A percentile compares a stretch with the other conserved stretches of the same genome.
Conservation (phyloP, 2,113 vertebrate genomes). For the Chroicocephalus ridibundus region DNA sequence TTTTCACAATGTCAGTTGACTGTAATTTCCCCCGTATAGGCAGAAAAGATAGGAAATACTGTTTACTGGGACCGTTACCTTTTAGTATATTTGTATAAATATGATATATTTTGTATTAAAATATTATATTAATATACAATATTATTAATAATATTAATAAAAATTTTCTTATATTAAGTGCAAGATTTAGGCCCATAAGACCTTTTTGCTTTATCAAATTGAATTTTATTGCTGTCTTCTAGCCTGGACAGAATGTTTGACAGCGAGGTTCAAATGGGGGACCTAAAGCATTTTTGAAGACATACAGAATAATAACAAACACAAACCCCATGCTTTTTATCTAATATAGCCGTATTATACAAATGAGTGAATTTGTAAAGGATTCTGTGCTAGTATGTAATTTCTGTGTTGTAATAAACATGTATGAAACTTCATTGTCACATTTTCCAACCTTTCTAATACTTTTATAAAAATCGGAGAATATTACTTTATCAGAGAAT, state of each 20-base stretch:
- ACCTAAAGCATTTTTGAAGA: not conserved
- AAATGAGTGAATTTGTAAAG: not conserved
- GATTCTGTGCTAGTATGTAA: not conserved
- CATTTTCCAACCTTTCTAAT: not conserved
- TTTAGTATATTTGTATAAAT: not conserved
- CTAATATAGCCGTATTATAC: not conserved
- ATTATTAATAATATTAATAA: no score
- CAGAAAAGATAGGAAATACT: not conserved
- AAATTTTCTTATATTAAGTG: not conserved
- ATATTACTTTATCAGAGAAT: not conserved
- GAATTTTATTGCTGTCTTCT: constrained; percentile 21
- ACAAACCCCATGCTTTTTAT: not conserved
- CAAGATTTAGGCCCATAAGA: not conserved
- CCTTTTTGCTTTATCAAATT: not conserved
- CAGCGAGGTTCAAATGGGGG: not conserved
- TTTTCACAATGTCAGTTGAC: not conserved
- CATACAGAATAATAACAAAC: not conserved
- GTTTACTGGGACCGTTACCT: not conserved
- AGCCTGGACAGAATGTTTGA: not conserved
- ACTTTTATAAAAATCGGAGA: not conserved
- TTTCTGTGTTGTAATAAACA: not conserved
- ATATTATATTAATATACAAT: no score
- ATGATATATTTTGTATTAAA: not conserved
- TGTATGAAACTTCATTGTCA: not conserved
- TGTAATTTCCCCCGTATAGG: not conserved